Conservation (phyloP, 1,140 invertebrate genomes). For the Hesperophylax magnus region DNA sequence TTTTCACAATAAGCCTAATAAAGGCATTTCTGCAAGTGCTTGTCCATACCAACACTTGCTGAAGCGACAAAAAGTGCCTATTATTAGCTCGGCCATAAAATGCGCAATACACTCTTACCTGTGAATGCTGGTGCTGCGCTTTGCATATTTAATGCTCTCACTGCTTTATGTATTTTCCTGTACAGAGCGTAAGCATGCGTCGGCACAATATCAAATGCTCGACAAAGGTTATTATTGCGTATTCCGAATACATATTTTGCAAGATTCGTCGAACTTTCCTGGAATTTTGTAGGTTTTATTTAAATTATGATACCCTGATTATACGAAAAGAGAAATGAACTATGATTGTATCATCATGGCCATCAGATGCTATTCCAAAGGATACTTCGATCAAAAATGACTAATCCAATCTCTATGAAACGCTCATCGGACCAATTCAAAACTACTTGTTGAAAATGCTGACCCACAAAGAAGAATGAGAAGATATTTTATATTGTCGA, state of each 20-base stretch:
- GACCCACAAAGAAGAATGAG: too few relatives aligned
- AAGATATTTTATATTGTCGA: too few relatives aligned
- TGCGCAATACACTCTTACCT: not conserved
- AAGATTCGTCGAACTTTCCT: too few relatives aligned
- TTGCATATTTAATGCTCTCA: not conserved
- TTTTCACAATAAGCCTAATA: too few relatives aligned
- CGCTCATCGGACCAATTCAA: too few relatives aligned
- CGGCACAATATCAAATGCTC: constrained; percentile 23
- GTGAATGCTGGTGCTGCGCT: not conserved
- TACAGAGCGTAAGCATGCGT: constrained; percentile 5
- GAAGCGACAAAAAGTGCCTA: not conserved
- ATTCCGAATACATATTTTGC: constrained; percentile 1
- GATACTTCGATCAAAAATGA: too few relatives aligned
- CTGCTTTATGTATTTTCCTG: not conserved
- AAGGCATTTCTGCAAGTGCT: not conserved
- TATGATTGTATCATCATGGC: not conserved
- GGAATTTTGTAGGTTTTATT: not conserved
- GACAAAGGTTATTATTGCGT: constrained; percentile 14
- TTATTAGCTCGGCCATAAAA: constrained; percentile 10
- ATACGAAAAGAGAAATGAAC: not conserved
- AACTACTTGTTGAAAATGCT: too few relatives aligned
- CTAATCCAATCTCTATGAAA: too few relatives aligned
- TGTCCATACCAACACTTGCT: not conserved
- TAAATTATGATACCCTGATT: not conserved
- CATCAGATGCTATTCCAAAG: not conserved